A percentile compares a stretch with the other conserved stretches of the same genome.
Evolutionary conservation across 1,140 invertebrate genomes (phyloP).

Genomic region (Octopus bimaculoides): DNA sequence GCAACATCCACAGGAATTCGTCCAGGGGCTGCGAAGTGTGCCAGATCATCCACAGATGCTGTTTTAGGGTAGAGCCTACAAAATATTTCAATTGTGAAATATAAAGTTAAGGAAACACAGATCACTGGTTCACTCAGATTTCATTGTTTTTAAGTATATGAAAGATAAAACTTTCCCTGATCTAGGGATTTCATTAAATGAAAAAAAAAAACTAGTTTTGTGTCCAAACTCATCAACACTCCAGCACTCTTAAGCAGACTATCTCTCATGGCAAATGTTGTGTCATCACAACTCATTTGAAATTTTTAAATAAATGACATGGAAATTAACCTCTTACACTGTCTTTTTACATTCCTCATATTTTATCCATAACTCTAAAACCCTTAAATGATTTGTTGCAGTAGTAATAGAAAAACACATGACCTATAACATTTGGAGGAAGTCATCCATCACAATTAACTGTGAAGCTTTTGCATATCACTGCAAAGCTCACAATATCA

Average conservation of each 20-base stretch:
- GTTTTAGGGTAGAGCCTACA: slow-evolving; percentile 45
- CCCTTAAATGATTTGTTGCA: too few relatives aligned
- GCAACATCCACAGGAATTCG: slow-evolving; percentile 49
- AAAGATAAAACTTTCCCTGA: background rate
- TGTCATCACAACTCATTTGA: too few relatives aligned
- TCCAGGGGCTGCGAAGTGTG: slow-evolving; percentile 45
- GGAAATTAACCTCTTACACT: too few relatives aligned
- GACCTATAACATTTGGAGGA: too few relatives aligned
- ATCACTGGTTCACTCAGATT: background rate
- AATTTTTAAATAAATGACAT: too few relatives aligned
- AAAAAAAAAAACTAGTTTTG: background rate
- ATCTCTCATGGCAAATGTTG: too few relatives aligned
- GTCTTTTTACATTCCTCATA: too few relatives aligned
- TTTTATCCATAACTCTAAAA: too few relatives aligned
- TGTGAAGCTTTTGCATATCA: too few relatives aligned
- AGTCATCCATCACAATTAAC: too few relatives aligned
- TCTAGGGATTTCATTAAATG: background rate
- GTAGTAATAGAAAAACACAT: too few relatives aligned
- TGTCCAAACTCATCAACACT: slow-evolving; percentile 5
- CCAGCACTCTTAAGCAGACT: background rate
- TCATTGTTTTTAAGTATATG: background rate
- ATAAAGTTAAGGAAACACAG: background rate
- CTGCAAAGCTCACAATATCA: too few relatives aligned
- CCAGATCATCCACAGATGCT: slow-evolving; percentile 27
- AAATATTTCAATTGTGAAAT: slow-evolving; percentile 6